Conservation (phyloP, 2,888 invertebrate species). For the Lordiphosa andalusiaca region DNA sequence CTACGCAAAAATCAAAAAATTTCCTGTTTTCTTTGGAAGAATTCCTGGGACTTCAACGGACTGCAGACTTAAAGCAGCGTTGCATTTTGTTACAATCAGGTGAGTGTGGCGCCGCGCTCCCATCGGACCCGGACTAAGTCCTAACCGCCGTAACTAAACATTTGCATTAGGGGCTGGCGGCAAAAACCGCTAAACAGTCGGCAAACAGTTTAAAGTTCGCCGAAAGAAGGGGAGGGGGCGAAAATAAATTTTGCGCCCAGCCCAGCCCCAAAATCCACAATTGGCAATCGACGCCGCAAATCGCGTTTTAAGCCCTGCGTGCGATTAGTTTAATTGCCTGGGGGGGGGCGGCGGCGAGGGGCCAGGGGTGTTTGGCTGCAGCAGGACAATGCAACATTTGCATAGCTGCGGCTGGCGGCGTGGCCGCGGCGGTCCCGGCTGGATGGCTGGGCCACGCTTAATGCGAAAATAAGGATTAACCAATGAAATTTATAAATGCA, state of each 20-base stretch:
- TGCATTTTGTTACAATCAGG: background rate
- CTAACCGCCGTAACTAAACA: slow-evolving; percentile 51
- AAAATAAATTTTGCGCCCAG: slow-evolving; percentile 53
- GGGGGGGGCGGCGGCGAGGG: background rate
- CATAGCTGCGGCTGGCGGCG: slow-evolving; percentile 45
- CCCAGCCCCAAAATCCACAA: slow-evolving; percentile 27
- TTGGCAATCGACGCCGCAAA: slow-evolving; percentile 73
- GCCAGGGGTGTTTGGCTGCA: slow-evolving; percentile 32
- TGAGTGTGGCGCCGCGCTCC: background rate
- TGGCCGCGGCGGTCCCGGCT: slow-evolving; percentile 10
- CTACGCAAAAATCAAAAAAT: too few species aligned
- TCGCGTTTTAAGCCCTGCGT: slow-evolving; percentile 78
- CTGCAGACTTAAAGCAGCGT: too few species aligned
- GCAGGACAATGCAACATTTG: slow-evolving; percentile 72
- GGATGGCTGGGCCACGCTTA: slow-evolving; percentile 36
- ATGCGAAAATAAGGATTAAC: slow-evolving; percentile 79
- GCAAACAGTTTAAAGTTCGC: slow-evolving; percentile 63
- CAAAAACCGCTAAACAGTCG: slow-evolving; percentile 59
- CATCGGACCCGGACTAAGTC: background rate
- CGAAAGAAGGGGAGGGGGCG: background rate
- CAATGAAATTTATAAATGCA: slow-evolving; percentile 80
- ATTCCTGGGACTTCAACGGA: too few species aligned
- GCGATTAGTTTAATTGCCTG: slow-evolving; percentile 81
- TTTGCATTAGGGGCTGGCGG: slow-evolving; percentile 55
- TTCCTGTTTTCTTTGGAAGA: slow-evolving; percentile 9